Evolutionary conservation across 2,888 invertebrate species (phyloP).

Genomic region (Chironomus riparius): DNA sequence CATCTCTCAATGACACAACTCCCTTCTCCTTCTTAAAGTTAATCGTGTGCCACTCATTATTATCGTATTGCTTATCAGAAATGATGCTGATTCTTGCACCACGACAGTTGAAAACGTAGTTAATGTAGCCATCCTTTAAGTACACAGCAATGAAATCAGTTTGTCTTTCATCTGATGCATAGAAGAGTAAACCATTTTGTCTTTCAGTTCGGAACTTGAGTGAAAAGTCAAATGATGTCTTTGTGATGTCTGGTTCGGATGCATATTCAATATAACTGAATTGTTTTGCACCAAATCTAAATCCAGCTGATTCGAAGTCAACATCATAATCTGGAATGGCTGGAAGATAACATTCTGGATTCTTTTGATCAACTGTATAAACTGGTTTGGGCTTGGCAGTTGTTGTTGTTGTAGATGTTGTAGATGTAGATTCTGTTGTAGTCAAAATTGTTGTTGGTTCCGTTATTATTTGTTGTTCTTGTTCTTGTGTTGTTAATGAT

Average conservation of each 20-base stretch:
- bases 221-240: slow-evolving; percentile 62
- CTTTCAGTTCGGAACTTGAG: slow-evolving; percentile 63
- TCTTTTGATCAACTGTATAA: slow-evolving; percentile 34
- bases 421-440: slow-evolving; percentile 32
- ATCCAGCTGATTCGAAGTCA: slow-evolving; percentile 36
- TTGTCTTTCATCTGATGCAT: slow-evolving; percentile 56
- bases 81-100: slow-evolving; percentile 50
- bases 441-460: slow-evolving; percentile 32
- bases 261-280: slow-evolving; percentile 65
- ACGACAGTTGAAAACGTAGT: slow-evolving; percentile 65
- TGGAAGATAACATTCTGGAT: slow-evolving; percentile 37
- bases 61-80: slow-evolving; percentile 53
- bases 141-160: slow-evolving; percentile 66
- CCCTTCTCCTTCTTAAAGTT: slow-evolving; percentile 54
- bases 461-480: slow-evolving; percentile 29
- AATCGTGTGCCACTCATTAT: slow-evolving; percentile 71
- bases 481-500: slow-evolving; percentile 32
- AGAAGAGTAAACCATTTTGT: slow-evolving; percentile 77
- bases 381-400: slow-evolving; percentile 30
- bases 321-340: slow-evolving; percentile 39
- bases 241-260: slow-evolving; percentile 49
- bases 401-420: slow-evolving; percentile 34
- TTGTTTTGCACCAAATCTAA: slow-evolving; percentile 46
- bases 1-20: slow-evolving; percentile 55
- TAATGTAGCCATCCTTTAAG: slow-evolving; percentile 62